Conservation (phyloP, 2,113 vertebrate genomes). For the Miniopterus natalensis region DNA sequence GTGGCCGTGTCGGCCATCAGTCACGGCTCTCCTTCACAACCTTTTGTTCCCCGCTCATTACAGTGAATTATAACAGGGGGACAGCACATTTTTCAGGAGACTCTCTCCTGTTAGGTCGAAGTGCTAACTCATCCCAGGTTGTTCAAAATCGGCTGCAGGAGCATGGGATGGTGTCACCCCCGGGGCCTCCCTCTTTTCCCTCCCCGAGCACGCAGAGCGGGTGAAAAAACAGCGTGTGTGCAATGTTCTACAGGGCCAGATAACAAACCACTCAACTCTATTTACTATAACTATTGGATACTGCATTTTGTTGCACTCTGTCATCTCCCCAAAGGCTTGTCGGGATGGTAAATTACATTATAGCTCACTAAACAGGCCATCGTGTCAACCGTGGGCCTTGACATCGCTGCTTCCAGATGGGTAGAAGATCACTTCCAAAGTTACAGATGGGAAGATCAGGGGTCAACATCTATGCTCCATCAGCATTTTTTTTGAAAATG, state of each 20-base stretch:
- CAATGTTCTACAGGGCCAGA: background rate
- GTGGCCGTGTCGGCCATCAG: constrained; percentile 84
- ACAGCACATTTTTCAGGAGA: constrained; percentile 82
- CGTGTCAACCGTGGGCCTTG: background rate
- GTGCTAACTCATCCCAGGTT: constrained; percentile 53
- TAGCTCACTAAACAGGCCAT: constrained; percentile 35
- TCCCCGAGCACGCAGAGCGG: background rate
- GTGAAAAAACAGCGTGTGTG: background rate
- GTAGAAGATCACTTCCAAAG: background rate
- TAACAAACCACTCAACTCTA: constrained; percentile 21
- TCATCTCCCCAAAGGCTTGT: background rate
- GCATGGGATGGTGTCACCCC: background rate
- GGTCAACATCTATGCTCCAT: background rate
- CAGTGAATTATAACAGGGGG: constrained; percentile 84
- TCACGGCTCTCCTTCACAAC: constrained; percentile 86
- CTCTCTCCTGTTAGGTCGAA: constrained; percentile 61
- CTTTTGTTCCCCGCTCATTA: constrained; percentile 86
- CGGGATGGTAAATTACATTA: background rate
- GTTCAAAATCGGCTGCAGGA: background rate
- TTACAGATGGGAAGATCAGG: background rate
- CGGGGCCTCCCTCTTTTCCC: background rate
- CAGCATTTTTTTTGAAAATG: background rate
- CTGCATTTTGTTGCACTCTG: constrained; percentile 24
- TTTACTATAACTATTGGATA: constrained; percentile 40
- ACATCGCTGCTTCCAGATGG: background rate